These are phyloP conservation scores for Pseudolycoriella hygida DNA, from an alignment of 2,888 invertebrate genomes.

Conservation along the genomic window DNA sequence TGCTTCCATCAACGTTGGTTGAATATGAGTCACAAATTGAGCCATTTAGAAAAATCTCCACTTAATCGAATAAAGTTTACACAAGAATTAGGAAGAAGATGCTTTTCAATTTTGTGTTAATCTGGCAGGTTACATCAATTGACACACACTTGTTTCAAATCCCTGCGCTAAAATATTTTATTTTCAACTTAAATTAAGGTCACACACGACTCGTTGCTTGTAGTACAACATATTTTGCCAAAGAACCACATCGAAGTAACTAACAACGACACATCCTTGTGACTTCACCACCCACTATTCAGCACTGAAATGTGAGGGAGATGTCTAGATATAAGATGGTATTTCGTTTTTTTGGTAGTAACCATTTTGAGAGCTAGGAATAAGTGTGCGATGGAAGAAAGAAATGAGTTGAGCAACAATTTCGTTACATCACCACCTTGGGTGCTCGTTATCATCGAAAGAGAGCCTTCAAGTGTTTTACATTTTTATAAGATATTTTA, in stretches of 20 bases:
- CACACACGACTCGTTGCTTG: background rate
- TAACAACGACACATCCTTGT: background rate
- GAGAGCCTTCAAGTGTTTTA: no score
- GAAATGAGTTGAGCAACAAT: no score
- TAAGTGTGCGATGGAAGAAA: no score
- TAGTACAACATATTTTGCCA: background rate
- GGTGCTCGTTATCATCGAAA: no score
- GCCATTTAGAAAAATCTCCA: constrained; percentile 26
- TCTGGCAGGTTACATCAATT: no score
- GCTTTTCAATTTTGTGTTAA: no score
- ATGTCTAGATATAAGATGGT: background rate
- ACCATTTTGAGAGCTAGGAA: no score
- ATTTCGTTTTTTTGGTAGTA: background rate
- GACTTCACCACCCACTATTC: background rate
- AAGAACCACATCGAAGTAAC: background rate
- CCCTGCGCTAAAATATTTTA: no score
- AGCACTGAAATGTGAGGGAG: background rate
- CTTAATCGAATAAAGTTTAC: background rate
- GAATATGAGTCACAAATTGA: constrained; percentile 40
- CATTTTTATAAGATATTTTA: background rate
- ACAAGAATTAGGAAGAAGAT: no score
- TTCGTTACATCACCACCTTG: no score
- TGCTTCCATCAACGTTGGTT: constrained; percentile 38
- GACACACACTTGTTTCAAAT: no score
- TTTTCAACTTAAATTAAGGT: background rate